Evolutionary conservation across 2,888 invertebrate genomes (phyloP).

Genomic region (Lepidocyrtinus sp.): DNA sequence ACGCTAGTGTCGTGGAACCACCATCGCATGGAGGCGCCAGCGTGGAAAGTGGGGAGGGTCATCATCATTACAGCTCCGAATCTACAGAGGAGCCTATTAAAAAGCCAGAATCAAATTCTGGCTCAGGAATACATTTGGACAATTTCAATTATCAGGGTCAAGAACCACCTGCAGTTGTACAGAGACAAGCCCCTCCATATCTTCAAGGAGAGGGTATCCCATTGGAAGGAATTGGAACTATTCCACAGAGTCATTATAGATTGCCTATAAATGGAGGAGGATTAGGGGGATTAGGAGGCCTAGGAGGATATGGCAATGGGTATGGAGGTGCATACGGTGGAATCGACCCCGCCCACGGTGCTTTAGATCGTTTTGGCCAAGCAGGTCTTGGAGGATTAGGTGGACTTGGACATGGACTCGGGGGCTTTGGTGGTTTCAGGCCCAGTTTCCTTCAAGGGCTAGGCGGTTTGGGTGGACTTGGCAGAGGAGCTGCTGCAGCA

Average conservation of each 20-base stretch:
- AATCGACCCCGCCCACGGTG: constrained; percentile 16
- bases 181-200: constrained; percentile 42
- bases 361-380: background rate
- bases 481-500: background rate
- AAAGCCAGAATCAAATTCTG: background rate
- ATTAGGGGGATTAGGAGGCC: background rate
- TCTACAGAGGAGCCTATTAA: background rate
- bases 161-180: constrained; percentile 22
- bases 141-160: constrained; percentile 25
- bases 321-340: background rate
- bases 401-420: constrained; percentile 4
- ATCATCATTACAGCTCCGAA: constrained; percentile 11
- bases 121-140: constrained; percentile 2
- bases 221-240: constrained; percentile 19
- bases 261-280: constrained; percentile 19
- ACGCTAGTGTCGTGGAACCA: background rate
- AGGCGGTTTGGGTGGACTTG: background rate
- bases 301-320: background rate
- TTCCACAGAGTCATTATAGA: constrained; percentile 33
- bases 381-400: constrained; percentile 6
- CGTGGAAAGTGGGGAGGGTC: constrained; percentile 26
- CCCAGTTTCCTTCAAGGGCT: background rate
- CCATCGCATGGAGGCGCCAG: background rate
- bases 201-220: constrained; percentile 26
- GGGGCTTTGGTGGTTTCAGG: constrained; percentile 4